phyloP scores from a whole-genome alignment of 2,888 invertebrate genomes.

The Sminthurides aquaticus region DNA sequence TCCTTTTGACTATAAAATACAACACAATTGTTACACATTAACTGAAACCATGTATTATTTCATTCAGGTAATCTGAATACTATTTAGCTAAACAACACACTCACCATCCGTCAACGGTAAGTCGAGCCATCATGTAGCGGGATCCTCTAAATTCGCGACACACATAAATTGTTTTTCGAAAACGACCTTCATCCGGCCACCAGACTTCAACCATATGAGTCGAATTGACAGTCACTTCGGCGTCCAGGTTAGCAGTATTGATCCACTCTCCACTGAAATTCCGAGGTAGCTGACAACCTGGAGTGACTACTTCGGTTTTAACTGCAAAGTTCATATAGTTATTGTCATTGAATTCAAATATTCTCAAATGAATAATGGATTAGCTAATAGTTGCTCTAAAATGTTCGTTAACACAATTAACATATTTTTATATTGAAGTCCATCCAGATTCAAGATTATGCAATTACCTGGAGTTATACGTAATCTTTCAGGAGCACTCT shows the following conservation, averaged over 20 bases:
- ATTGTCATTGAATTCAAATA: too few species aligned
- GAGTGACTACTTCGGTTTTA: conserved; percentile 79
- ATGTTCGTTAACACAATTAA: too few species aligned
- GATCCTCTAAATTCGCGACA: conserved; percentile 87
- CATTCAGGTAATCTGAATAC: too few species aligned
- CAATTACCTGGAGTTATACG: conserved; percentile 68
- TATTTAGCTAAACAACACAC: too few species aligned
- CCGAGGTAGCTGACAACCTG: conserved; percentile 84
- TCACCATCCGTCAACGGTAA: conserved; percentile 89
- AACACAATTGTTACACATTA: too few species aligned
- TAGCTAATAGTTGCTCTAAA: too few species aligned
- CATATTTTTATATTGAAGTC: too few species aligned
- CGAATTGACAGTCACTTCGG: conserved; percentile 85
- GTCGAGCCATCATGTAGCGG: conserved; percentile 88
- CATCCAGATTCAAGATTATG: too few species aligned
- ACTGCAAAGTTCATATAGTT: conserved; percentile 45
- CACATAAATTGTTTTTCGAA: conserved; percentile 82
- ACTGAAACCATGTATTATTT: background rate
- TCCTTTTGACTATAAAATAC: conserved; percentile 74
- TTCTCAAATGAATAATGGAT: too few species aligned
- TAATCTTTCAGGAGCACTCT: conserved; percentile 84
- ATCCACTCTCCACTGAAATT: conserved; percentile 94
- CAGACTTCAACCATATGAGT: conserved; percentile 94
- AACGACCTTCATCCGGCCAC: conserved; percentile 81
- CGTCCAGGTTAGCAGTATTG: conserved; percentile 93